phyloP scores from a whole-genome alignment of 2,113 vertebrate genomes.

The Gambusia affinis region DNA sequence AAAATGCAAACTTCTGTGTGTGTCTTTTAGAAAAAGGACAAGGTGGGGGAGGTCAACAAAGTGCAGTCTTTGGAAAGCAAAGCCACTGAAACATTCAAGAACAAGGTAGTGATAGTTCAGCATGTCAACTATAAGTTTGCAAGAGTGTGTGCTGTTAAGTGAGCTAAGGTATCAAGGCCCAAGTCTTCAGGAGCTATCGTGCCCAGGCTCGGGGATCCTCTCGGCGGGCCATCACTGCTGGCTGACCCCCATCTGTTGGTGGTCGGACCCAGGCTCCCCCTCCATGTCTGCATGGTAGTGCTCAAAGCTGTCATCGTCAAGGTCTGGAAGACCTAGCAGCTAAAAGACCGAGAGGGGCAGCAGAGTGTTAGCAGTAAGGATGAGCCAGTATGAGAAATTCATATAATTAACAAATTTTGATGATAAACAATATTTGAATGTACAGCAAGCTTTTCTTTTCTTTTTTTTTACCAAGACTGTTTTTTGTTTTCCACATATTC shows the following conservation, averaged over 20 bases:
- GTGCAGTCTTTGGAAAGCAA: conserved; percentile 74
- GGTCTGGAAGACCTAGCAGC: conserved; percentile 96
- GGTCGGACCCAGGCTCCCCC: conserved; percentile 95
- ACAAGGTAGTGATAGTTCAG: conserved; percentile 70
- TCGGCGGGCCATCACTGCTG: conserved; percentile 87
- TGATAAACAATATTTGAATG: not conserved
- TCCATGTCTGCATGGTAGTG: conserved; percentile 98
- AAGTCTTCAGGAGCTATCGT: conserved; percentile 30
- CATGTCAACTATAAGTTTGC: conserved; percentile 45
- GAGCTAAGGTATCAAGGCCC: conserved; percentile 33
- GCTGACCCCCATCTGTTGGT: conserved; percentile 99
- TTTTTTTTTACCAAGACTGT: no score
- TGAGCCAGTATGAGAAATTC: not conserved
- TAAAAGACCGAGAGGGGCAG: conserved; percentile 46
- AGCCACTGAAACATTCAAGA: conserved; percentile 76
- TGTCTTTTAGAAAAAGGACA: not conserved
- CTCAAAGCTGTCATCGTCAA: conserved; percentile 94
- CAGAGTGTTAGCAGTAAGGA: conserved; percentile 1
- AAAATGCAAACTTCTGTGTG: conserved; percentile 4
- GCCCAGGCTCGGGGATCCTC: conserved; percentile 39
- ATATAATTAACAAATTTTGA: not conserved
- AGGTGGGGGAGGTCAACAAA: conserved; percentile 52
- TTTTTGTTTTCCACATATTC: no score
- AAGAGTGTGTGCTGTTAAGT: conserved; percentile 38
- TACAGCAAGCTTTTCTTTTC: no score